phyloP scores from a whole-genome alignment of 2,797 vertebrate species.

The Sylvilagus floridanus region DNA sequence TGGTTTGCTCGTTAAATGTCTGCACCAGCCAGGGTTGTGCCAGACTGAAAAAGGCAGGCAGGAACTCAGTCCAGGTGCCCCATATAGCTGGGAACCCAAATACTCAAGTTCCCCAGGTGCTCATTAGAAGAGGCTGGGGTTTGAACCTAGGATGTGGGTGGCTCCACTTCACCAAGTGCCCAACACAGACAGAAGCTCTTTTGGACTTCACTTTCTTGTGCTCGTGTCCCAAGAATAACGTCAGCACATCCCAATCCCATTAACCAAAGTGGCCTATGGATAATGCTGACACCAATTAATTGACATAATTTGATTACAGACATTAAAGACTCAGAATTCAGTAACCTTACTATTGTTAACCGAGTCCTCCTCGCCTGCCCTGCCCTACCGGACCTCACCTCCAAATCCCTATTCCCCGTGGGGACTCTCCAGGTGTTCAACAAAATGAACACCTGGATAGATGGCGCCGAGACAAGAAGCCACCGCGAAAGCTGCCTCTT shows the following conservation, averaged over 20 bases:
- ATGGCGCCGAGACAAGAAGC: neutral
- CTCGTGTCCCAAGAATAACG: neutral
- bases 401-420: neutral
- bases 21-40: too few relatives aligned
- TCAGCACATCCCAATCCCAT: too few relatives aligned
- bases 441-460: constrained; percentile 20
- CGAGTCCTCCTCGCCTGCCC: neutral
- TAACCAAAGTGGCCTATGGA: neutral
- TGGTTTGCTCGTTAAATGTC: too few relatives aligned
- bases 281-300: neutral
- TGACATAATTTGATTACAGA: neutral
- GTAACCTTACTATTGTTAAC: neutral
- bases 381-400: neutral
- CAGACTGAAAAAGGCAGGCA: too few relatives aligned
- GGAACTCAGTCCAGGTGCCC: too few relatives aligned
- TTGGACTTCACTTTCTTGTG: neutral
- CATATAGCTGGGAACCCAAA: too few relatives aligned
- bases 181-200: neutral
- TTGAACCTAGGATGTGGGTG: too few relatives aligned
- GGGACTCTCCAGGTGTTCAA: neutral
- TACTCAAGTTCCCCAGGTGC: too few relatives aligned
- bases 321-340: constrained; percentile 2
- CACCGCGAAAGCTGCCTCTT: neutral
- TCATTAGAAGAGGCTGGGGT: too few relatives aligned
- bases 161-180: too few relatives aligned